Evolutionary conservation across 2,888 invertebrate species (phyloP), one percentile per base, ranked within the genome.

Genomic region (Tanytarsus gracilentus): DNA sequence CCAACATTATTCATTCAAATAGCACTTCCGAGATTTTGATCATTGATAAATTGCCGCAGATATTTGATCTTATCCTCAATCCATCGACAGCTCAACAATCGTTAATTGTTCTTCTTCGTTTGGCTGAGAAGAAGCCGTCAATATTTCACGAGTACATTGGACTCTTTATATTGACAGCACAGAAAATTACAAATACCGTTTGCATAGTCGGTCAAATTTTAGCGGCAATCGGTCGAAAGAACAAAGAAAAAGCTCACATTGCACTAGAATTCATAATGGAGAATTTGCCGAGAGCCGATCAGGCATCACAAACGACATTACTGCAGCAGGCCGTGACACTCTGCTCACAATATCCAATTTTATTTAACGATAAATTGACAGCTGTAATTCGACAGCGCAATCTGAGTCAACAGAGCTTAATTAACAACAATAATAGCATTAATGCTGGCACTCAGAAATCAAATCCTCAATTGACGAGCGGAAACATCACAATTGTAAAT

Each of bases 231-330:
- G 86, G 86, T n/a, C 81, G 83, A 71, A 77, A 84, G 40, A 81
- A 80, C 70, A 81, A 85, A 76, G 86, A 86, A 64, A 81, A 84
- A 62, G 92, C 88, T 0, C 85, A 86, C 69, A 86, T 86, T 67
- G 88, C 89, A 6, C 72, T 92, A 64, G 85, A 86, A 74, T 91
- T 88, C 73, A 84, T 92, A 61, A 77, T 90, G 65, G 84, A 85
- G 69, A 82, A 85, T 66, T 76, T 91, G 65, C 78, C 82, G 62
- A 61, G 78, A 79, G 84, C 83, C 6, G 89, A 88, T 71, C 78
- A 85, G 65, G 80, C 81, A 33, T 82, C 83, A 62, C 86, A 90
- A 69, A 83, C 85, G 36, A 80, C 85, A 26, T 75, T 92, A 64
- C 74, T 92, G 67, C 80, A 86, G 63, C 90, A 90, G 70, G 87